Conservation (phyloP, 2,797 vertebrate species). For the Chloroceryle amazona region DNA sequence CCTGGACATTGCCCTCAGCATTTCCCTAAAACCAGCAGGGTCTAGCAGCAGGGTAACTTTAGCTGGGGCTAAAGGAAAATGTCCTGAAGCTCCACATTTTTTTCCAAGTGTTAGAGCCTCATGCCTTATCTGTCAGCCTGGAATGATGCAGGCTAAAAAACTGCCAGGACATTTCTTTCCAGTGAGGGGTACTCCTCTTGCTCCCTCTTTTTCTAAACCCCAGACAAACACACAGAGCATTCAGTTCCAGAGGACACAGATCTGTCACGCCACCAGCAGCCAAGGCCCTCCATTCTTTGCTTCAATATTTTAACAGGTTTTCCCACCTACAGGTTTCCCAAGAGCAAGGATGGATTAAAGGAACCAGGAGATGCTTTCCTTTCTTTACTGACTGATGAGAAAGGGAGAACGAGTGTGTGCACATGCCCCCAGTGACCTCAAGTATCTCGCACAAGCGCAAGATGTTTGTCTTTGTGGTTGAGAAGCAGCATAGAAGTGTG, state of each 20-base stretch:
- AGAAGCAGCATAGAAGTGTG: background rate
- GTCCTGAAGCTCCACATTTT: background rate
- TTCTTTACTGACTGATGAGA: fast-evolving
- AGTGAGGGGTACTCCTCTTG: background rate
- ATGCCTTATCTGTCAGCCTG: background rate
- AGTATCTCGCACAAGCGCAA: background rate
- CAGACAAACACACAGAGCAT: background rate
- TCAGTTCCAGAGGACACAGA: background rate
- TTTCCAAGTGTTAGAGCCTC: background rate
- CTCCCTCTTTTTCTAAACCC: background rate
- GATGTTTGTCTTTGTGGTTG: background rate
- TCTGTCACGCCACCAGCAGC: background rate
- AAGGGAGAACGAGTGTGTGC: background rate
- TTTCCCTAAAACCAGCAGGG: background rate
- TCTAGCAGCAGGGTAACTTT: background rate
- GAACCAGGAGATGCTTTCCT: background rate
- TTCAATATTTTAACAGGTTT: background rate
- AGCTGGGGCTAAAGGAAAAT: background rate
- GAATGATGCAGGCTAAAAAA: background rate
- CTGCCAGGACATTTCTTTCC: background rate
- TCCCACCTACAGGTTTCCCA: background rate
- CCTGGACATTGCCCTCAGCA: fast-evolving
- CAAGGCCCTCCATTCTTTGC: background rate
- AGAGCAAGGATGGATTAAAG: background rate
- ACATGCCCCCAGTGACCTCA: background rate